These are phyloP conservation scores for Drosophila grimshawi DNA, from an alignment of 1,140 invertebrate genomes.

Conservation along the genomic window DNA sequence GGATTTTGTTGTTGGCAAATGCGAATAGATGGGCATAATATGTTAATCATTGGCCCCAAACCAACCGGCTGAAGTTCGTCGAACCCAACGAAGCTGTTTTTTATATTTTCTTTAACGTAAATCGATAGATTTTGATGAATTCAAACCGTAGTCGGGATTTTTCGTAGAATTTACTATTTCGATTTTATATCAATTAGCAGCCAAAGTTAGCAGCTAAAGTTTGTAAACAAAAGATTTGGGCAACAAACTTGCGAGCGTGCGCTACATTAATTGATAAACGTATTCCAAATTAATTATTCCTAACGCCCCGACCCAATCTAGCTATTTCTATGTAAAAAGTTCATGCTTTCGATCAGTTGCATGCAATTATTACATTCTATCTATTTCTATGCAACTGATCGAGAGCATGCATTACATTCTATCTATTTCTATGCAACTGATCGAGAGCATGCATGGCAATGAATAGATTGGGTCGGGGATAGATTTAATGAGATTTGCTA, in stretches of 20 bases:
- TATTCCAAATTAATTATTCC: no score
- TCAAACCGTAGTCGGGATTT: background rate
- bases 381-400: no score
- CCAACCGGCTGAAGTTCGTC: constrained; percentile 18
- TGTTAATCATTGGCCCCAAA: constrained; percentile 49
- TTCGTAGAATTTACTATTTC: background rate
- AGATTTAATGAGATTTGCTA: no score
- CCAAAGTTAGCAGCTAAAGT: background rate
- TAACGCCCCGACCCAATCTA: no score
- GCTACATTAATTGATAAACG: no score
- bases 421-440: no score
- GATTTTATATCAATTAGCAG: background rate
- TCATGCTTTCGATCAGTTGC: no score
- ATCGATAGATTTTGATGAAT: background rate
- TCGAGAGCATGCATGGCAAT: no score
- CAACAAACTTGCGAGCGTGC: constrained; percentile 1
- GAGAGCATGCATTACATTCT: no score
- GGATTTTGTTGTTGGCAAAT: background rate
- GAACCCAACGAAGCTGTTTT: constrained; percentile 39
- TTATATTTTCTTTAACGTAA: background rate
- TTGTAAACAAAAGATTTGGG: background rate
- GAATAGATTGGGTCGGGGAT: no score
- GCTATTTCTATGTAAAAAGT: background rate
- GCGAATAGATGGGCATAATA: constrained; percentile 50
- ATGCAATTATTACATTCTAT: no score